Conservation (phyloP, 2,113 vertebrate genomes). For the Scatophagus argus region DNA sequence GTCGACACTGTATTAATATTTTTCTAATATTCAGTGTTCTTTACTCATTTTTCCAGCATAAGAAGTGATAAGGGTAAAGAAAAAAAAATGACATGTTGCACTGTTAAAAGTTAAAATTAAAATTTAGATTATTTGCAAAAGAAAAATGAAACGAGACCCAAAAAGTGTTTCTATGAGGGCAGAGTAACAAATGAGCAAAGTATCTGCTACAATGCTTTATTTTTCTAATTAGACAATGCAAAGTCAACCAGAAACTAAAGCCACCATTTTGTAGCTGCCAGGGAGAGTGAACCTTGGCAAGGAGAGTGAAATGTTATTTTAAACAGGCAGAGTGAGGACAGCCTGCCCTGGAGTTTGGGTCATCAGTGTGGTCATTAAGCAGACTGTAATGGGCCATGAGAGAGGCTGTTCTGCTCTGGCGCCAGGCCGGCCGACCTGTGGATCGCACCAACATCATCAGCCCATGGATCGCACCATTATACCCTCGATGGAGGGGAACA, state of each 20-base stretch:
- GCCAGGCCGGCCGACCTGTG: conserved; percentile 63
- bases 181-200: background rate
- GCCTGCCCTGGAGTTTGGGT: conserved; percentile 68
- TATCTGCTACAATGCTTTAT: background rate
- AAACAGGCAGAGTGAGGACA: conserved; percentile 66
- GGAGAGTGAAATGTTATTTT: conserved; percentile 67
- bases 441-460: conserved; percentile 73
- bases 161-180: background rate
- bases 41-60: background rate
- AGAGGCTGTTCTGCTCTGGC: conserved; percentile 76
- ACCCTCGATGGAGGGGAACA: conserved; percentile 76
- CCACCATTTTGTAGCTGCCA: conserved; percentile 21
- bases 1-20: background rate
- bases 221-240: conserved; percentile 5
- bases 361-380: conserved; percentile 81
- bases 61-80: background rate
- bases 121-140: background rate
- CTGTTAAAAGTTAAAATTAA: background rate
- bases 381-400: conserved; percentile 82
- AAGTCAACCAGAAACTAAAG: conserved; percentile 7
- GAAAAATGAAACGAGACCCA: too few species aligned
- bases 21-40: background rate
- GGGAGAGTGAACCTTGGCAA: conserved; percentile 32
- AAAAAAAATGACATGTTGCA: background rate
- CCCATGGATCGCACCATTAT: conserved; percentile 77